Percentiles rank a stretch among this genome's conserved stretches.
These are phyloP conservation scores for Pyrochroa serraticornis DNA, from an alignment of 2,888 invertebrate genomes.

Conservation along the genomic window DNA sequence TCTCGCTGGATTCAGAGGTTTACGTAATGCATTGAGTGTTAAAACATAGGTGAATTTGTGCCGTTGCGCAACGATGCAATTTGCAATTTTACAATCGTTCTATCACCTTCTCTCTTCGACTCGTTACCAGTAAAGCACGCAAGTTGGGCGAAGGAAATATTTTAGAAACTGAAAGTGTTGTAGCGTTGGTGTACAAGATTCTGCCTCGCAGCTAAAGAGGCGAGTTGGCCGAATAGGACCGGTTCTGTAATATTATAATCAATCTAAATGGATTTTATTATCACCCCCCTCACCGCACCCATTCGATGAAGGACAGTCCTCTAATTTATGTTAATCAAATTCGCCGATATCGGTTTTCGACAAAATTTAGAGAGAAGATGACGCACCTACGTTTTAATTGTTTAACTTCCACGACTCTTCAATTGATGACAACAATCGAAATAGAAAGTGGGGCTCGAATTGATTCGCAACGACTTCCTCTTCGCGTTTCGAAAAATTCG, in stretches of 20 bases:
- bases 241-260: slow-evolving; percentile 45
- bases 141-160: slow-evolving; percentile 27
- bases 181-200: slow-evolving; percentile 38
- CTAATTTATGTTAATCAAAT: slow-evolving; percentile 18
- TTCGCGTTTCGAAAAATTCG: not conserved
- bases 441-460: slow-evolving; percentile 5
- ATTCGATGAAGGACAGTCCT: slow-evolving; percentile 11
- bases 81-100: slow-evolving; percentile 27
- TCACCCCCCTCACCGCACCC: slow-evolving; percentile 6
- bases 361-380: not conserved
- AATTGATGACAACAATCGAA: slow-evolving; percentile 5
- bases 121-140: slow-evolving; percentile 12
- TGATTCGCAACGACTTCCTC: not conserved
- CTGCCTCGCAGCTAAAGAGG: slow-evolving; percentile 37
- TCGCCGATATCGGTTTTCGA: slow-evolving; percentile 4
- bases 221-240: slow-evolving; percentile 43
- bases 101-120: slow-evolving; percentile 4
- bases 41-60: slow-evolving; percentile 30
- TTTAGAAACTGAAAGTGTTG: slow-evolving; percentile 42
- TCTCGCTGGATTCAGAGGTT: slow-evolving; percentile 10
- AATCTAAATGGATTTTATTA: slow-evolving; percentile 28
- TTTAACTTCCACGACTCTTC: not conserved
- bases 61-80: slow-evolving; percentile 28
- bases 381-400: slow-evolving; percentile 3
- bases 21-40: slow-evolving; percentile 27